A percentile compares a stretch with the other conserved stretches of the same genome.
Conservation (phyloP, 2,113 vertebrate species). For the Salvelinus fontinalis region DNA sequence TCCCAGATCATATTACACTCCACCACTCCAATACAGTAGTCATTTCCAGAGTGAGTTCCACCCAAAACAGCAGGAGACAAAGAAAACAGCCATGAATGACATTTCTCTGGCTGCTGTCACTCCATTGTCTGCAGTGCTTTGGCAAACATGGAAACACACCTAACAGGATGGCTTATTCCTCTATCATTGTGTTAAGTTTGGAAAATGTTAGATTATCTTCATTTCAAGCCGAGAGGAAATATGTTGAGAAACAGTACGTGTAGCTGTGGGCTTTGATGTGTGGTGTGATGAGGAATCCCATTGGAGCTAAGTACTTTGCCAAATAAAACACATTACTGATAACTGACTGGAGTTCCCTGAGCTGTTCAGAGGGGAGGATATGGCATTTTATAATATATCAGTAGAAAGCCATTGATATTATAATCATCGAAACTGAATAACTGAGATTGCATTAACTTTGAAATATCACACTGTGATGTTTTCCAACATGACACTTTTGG, state of each 20-base stretch:
- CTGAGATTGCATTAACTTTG: slow-evolving; percentile 66
- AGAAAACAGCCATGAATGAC: slow-evolving; percentile 21
- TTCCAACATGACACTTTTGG: slow-evolving; percentile 33
- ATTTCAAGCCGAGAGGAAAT: slow-evolving; percentile 5
- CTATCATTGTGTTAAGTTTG: slow-evolving; percentile 45
- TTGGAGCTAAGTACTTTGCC: slow-evolving; percentile 41
- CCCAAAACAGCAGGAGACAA: slow-evolving; percentile 14
- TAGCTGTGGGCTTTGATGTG: slow-evolving; percentile 42
- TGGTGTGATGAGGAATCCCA: slow-evolving; percentile 37
- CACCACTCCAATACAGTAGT: not conserved
- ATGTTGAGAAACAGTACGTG: slow-evolving; percentile 37
- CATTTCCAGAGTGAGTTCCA: not conserved
- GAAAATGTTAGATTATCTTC: slow-evolving; percentile 45
- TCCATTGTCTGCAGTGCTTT: not conserved
- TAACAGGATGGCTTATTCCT: slow-evolving; percentile 41
- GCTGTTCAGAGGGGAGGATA: slow-evolving; percentile 51
- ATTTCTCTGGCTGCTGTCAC: slow-evolving; percentile 17
- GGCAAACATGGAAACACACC: not conserved
- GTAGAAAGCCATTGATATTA: too few species aligned
- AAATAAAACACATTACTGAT: slow-evolving; percentile 70
- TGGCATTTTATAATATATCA: slow-evolving; percentile 2
- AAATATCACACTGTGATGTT: slow-evolving; percentile 45
- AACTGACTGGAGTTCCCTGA: slow-evolving; percentile 37
- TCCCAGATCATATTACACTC: slow-evolving; percentile 37
- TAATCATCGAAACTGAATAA: slow-evolving; percentile 48